Evolutionary conservation across 2,888 invertebrate species (phyloP).

Genomic region (Drosophila putrida): DNA sequence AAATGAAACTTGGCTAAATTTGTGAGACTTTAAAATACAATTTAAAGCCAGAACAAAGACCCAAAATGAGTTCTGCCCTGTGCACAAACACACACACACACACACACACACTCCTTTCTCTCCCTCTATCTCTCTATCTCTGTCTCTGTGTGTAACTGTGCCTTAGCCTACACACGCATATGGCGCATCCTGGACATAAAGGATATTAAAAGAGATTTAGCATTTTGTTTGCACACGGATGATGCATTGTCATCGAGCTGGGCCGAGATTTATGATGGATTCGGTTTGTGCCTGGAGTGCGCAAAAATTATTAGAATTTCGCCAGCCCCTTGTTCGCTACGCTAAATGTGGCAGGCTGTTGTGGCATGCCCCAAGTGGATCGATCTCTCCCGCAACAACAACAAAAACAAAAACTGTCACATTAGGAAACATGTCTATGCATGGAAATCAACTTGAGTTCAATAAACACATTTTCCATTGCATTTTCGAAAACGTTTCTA

Average conservation of each 20-base stretch:
- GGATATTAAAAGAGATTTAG: conserved; percentile 83
- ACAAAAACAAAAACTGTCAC: conserved; percentile 10
- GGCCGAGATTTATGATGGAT: conserved; percentile 83
- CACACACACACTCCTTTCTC: not conserved
- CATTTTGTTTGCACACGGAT: conserved; percentile 83
- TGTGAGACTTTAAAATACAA: conserved; percentile 58
- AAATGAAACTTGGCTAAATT: conserved; percentile 27
- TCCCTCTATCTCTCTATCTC: not conserved
- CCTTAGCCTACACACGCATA: conserved; percentile 73
- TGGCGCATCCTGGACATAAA: conserved; percentile 79
- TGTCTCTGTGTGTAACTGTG: conserved; percentile 34
- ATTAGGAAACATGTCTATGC: conserved; percentile 13
- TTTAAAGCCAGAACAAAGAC: conserved; percentile 53
- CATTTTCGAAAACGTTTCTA: not conserved
- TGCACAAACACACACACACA: conserved; percentile 14
- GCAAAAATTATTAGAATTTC: conserved; percentile 80
- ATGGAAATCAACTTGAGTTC: conserved; percentile 1
- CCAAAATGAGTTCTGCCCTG: conserved; percentile 14
- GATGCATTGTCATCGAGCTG: conserved; percentile 84
- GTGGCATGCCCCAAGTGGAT: conserved; percentile 7
- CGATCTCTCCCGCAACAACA: not conserved
- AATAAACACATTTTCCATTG: not conserved
- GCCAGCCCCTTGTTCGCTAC: conserved; percentile 16
- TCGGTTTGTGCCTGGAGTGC: conserved; percentile 80
- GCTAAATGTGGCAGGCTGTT: conserved; percentile 18